These are phyloP conservation scores for Suillia variegata DNA, from an alignment of 2,888 invertebrate genomes.

Conservation along the genomic window DNA sequence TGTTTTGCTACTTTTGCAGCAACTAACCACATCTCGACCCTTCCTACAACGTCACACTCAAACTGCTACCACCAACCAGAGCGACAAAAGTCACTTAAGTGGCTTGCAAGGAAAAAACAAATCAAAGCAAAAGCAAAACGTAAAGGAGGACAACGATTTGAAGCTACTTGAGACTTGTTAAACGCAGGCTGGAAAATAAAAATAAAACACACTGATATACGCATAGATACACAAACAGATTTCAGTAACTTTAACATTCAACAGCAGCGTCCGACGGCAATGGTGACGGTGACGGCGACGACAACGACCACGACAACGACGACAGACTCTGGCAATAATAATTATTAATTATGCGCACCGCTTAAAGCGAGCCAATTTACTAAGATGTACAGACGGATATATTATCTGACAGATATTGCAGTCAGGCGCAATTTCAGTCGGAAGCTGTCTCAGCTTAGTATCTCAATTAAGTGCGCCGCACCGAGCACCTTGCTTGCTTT, in stretches of 20 bases:
- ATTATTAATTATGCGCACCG: conserved; percentile 47
- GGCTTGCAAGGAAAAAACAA: no score
- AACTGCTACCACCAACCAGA: background rate
- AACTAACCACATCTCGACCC: background rate
- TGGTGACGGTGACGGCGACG: background rate
- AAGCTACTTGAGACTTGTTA: conserved; percentile 14
- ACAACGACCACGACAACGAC: background rate
- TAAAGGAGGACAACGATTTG: conserved; percentile 15
- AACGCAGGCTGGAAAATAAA: no score
- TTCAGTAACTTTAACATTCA: background rate
- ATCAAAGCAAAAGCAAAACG: background rate
- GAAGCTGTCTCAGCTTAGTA: no score
- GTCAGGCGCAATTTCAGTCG: no score
- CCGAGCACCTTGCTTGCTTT: no score
- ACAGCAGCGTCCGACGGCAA: background rate
- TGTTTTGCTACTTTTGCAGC: conserved; percentile 39
- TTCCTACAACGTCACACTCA: no score
- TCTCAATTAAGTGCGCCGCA: conserved; percentile 13
- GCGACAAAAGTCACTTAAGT: no score
- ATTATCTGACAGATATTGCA: background rate
- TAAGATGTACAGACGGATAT: no score
- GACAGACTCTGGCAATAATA: conserved; percentile 25
- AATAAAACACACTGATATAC: conserved; percentile 12
- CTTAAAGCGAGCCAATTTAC: background rate
- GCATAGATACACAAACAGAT: background rate